Conservation (phyloP, 2,888 invertebrate species). For the Ametastegia equiseti region DNA sequence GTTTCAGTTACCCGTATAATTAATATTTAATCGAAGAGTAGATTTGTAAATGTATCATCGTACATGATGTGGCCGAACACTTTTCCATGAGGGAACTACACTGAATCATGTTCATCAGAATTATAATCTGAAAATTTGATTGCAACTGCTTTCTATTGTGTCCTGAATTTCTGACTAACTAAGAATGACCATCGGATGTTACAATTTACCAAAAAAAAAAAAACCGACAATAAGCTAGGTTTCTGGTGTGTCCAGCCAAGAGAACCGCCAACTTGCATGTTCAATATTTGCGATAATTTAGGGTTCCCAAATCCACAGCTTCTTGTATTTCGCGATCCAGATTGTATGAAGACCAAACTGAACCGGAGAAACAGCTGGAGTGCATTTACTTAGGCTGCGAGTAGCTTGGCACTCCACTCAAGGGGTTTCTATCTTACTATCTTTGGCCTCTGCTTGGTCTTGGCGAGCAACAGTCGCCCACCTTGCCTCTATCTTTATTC, state of each 20-base stretch:
- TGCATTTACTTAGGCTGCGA: slow-evolving; percentile 72
- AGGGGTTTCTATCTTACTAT: slow-evolving; percentile 70
- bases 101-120: no score
- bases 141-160: no score
- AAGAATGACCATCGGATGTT: no score
- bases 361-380: slow-evolving; percentile 69
- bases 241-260: not conserved
- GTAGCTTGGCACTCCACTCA: slow-evolving; percentile 70
- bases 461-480: slow-evolving; percentile 62
- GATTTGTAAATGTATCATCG: no score
- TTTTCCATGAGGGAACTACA: no score
- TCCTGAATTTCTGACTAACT: no score
- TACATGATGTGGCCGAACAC: no score
- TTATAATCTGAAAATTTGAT: no score
- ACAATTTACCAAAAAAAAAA: no score
- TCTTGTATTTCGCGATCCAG: slow-evolving; percentile 52
- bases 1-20: no score
- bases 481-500: slow-evolving; percentile 48
- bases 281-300: slow-evolving; percentile 7
- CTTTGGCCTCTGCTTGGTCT: slow-evolving; percentile 59
- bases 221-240: not conserved
- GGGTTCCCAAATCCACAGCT: not conserved
- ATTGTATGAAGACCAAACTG: slow-evolving; percentile 59
- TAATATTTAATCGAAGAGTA: no score
- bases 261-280: not conserved